These are phyloP conservation scores for Actinia tenebrosa DNA, from an alignment of 64 coral and sea anemone species.

Conservation along the genomic window DNA sequence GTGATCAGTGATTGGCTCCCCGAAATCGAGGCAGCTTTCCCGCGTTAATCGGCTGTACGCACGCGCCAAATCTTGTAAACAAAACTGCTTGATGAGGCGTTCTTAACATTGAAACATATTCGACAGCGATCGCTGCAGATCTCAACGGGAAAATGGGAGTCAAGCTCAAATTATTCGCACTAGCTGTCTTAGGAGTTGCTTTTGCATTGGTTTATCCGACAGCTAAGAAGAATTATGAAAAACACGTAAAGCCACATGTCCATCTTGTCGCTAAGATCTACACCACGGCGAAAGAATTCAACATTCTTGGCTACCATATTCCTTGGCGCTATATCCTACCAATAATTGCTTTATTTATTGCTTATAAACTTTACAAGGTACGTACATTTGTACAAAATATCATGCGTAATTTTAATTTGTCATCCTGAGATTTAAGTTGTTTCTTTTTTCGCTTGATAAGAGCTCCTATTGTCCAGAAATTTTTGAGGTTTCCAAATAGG, in stretches of 20 bases:
- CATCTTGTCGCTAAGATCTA: conserved; percentile 62
- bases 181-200: conserved; percentile 77
- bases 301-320: conserved; percentile 81
- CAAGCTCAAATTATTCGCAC: conserved; percentile 10
- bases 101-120: conserved; percentile 10
- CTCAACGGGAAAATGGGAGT: conserved; percentile 4
- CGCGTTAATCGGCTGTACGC: conserved; percentile 17
- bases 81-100: conserved; percentile 50
- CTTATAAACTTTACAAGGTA: conserved; percentile 69
- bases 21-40: conserved; percentile 23
- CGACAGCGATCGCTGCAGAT: conserved; percentile 6
- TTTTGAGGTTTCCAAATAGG: conserved; percentile 1
- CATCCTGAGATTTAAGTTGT: background rate
- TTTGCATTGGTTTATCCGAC: conserved; percentile 75
- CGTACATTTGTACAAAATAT: background rate
- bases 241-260: conserved; percentile 77
- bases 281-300: conserved; percentile 67
- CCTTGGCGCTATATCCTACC: conserved; percentile 89
- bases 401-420: background rate
- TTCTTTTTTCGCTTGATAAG: background rate
- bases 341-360: conserved; percentile 58
- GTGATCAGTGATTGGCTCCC: conserved; percentile 38
- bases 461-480: background rate
- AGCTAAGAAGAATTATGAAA: conserved; percentile 59
- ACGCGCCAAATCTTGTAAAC: conserved; percentile 45